A percentile compares a stretch with the other conserved stretches of the same genome.
Conservation (phyloP, 2,113 vertebrate genomes). For the Copsychus sechellarum region DNA sequence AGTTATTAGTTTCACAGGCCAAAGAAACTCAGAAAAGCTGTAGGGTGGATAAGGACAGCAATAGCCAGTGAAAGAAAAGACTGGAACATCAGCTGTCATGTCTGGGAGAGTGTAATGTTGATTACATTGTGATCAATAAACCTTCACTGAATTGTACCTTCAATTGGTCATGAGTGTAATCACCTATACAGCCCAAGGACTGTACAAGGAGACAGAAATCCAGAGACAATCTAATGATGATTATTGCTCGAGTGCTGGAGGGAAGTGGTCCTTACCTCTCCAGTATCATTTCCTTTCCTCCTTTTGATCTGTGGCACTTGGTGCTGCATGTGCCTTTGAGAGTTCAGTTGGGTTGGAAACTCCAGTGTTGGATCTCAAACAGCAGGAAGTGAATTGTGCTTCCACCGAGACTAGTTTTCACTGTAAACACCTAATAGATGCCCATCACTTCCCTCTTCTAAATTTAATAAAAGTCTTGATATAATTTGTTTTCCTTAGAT, state of each 20-base stretch:
- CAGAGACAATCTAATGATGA: not conserved
- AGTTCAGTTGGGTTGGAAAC: not conserved
- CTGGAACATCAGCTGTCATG: not conserved
- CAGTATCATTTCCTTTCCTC: not conserved
- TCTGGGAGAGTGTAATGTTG: rapidly evolving
- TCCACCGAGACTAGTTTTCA: not conserved
- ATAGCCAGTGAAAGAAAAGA: not conserved
- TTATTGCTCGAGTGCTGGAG: not conserved
- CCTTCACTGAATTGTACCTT: not conserved
- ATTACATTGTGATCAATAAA: not conserved
- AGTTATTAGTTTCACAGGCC: not conserved
- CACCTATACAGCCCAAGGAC: not conserved
- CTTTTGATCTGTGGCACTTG: not conserved
- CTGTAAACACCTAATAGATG: not conserved
- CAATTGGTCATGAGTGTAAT: not conserved
- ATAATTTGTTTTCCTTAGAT: not conserved
- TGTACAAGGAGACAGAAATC: not conserved
- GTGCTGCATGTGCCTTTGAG: not conserved
- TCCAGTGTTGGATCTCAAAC: not conserved
- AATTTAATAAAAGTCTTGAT: not conserved
- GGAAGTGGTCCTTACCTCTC: not conserved
- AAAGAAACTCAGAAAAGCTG: not conserved
- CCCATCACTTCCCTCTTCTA: not conserved
- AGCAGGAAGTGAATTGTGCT: not conserved
- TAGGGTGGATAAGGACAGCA: not conserved